Evolutionary conservation across 2,888 invertebrate genomes (phyloP).

Genomic region (Caenorhabditis panamensis): DNA sequence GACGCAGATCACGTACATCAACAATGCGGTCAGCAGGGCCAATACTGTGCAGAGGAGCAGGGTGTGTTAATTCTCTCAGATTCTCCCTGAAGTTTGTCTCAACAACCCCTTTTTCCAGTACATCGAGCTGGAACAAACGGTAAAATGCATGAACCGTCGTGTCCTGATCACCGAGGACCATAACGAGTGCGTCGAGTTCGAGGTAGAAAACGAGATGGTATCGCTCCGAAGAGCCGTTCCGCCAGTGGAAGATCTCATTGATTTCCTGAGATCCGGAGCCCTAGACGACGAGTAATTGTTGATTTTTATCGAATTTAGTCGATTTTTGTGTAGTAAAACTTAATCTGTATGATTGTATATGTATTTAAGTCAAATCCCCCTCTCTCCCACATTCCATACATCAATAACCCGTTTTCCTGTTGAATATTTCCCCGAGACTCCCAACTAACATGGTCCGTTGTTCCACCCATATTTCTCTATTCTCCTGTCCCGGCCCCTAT

Average conservation of each 20-base stretch:
- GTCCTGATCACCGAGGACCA: slow-evolving; percentile 46
- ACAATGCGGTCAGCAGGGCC: slow-evolving; percentile 20
- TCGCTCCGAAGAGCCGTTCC: slow-evolving; percentile 28
- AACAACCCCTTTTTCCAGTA: slow-evolving; percentile 50
- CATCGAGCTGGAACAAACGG: slow-evolving; percentile 56
- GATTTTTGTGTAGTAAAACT: slow-evolving; percentile 7
- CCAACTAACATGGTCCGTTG: slow-evolving; percentile 34
- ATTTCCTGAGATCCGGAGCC: slow-evolving; percentile 9
- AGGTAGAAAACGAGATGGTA: slow-evolving; percentile 48
- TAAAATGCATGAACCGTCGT: slow-evolving; percentile 54
- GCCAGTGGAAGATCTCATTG: slow-evolving; percentile 44
- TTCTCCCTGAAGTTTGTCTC: no score
- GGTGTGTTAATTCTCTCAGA: slow-evolving; percentile 13
- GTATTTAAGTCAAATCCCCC: slow-evolving; percentile 38
- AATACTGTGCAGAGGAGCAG: slow-evolving; percentile 10
- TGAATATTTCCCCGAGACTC: slow-evolving; percentile 17
- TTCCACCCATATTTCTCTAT: no score
- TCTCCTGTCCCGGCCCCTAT: slow-evolving; percentile 20
- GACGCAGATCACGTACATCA: slow-evolving; percentile 37
- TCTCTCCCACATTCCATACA: no score
- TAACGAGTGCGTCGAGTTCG: slow-evolving; percentile 32
- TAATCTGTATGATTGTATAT: slow-evolving; percentile 49
- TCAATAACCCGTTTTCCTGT: slow-evolving; percentile 26
- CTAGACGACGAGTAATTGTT: slow-evolving; percentile 17
- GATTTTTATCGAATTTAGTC: no score